Percentiles rank a stretch among this genome's conserved stretches.
phyloP scores from a whole-genome alignment of 1,140 invertebrate species.

The Cyclargus thomasi region DNA sequence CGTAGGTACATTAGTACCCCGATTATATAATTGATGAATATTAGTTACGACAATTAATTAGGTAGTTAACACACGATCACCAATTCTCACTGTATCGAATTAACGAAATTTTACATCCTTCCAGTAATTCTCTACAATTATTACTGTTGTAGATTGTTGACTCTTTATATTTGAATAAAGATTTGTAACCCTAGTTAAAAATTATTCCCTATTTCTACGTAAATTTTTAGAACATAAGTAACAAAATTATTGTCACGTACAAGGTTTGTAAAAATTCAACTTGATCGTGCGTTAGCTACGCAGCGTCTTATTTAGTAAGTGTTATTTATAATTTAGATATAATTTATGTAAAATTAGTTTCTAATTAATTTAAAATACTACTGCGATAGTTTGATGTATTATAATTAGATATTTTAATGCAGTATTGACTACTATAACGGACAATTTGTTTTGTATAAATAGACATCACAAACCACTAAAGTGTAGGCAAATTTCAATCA shows the following conservation, averaged over 20 bases:
- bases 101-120: no score
- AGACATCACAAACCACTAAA: background rate
- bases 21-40: background rate
- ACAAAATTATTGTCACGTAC: no score
- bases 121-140: no score
- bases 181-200: no score
- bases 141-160: no score
- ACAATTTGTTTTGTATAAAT: background rate
- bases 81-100: no score
- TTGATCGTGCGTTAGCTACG: background rate
- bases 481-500: constrained; percentile 11
- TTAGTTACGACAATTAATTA: background rate
- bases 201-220: no score
- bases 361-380: background rate
- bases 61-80: background rate
- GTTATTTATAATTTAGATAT: constrained; percentile 10
- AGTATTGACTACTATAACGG: background rate
- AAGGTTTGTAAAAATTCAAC: background rate
- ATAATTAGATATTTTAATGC: constrained; percentile 5
- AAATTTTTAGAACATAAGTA: no score
- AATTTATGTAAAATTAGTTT: background rate
- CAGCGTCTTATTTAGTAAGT: background rate
- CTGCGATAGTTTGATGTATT: background rate
- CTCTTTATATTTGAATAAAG: no score
- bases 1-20: background rate